Evolutionary conservation across 2,888 invertebrate species (phyloP).

Genomic region (Callosobruchus maculatus): DNA sequence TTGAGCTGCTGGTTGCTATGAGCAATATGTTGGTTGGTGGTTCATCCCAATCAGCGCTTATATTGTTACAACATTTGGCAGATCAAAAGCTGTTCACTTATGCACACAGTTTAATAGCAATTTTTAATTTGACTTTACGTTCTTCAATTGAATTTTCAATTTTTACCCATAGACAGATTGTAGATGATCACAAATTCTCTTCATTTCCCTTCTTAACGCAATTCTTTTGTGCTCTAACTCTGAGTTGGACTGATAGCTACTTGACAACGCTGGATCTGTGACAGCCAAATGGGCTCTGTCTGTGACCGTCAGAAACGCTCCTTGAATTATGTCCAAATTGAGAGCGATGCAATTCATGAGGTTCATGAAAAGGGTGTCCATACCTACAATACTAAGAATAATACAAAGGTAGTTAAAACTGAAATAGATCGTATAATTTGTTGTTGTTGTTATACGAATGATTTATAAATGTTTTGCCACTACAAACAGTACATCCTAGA

Average conservation of each 20-base stretch:
- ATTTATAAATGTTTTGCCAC: too few relatives aligned
- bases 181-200: conserved; percentile 36
- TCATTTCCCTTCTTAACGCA: conserved; percentile 34
- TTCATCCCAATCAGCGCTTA: too few relatives aligned
- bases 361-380: conserved; percentile 42
- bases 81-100: too few relatives aligned
- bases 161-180: conserved; percentile 36
- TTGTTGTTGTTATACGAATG: too few relatives aligned
- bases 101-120: too few relatives aligned
- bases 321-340: conserved; percentile 39
- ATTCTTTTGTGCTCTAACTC: conserved; percentile 17
- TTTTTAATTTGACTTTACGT: too few relatives aligned
- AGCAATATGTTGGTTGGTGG: too few relatives aligned
- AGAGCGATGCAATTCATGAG: conserved; percentile 40
- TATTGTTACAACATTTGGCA: too few relatives aligned
- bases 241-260: conserved; percentile 13
- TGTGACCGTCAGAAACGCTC: conserved; percentile 36
- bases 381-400: conserved; percentile 36
- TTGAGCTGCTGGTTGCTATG: too few relatives aligned
- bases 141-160: too few relatives aligned
- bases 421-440: too few relatives aligned
- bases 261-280: conserved; percentile 2
- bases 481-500: too few relatives aligned
- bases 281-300: conserved; percentile 17
- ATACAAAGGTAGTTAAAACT: neutral